phyloP scores from a whole-genome alignment of 2,113 vertebrate species.

The Sciurus niger region DNA sequence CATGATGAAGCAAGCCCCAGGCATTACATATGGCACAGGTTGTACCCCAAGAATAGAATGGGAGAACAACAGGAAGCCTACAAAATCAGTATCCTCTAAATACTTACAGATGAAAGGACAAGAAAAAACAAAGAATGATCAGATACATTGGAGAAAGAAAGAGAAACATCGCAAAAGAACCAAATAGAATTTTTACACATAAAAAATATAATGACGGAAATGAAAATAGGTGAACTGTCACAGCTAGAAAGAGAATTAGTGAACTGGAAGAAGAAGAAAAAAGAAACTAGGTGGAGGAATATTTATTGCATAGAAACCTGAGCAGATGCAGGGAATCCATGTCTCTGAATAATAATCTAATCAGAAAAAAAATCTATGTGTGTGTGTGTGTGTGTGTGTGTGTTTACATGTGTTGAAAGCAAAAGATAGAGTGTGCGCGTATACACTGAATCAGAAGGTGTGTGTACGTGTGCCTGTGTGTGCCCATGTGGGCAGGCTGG shows the following conservation, averaged over 20 bases:
- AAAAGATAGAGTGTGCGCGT: not conserved
- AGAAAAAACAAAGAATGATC: not conserved
- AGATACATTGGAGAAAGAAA: not conserved
- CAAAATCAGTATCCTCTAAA: not conserved
- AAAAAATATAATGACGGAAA: not conserved
- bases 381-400: no score
- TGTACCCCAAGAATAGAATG: not conserved
- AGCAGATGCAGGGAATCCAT: not conserved
- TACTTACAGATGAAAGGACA: not conserved
- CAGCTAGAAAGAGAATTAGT: not conserved
- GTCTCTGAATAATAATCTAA: conserved; percentile 1
- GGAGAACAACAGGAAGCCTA: not conserved
- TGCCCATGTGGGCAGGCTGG: no score
- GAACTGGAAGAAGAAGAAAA: conserved; percentile 12
- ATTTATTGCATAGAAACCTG: not conserved
- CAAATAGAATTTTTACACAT: not conserved
- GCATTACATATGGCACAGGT: fast-evolving
- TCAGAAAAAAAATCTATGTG: not conserved
- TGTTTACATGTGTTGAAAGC: not conserved
- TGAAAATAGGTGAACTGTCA: not conserved
- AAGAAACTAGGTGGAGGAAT: not conserved
- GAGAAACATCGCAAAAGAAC: not conserved
- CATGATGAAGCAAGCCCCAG: not conserved
- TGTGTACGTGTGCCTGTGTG: not conserved
- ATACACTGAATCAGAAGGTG: no score